phyloP scores from a whole-genome alignment of 2,113 vertebrate genomes.

The Colaptes auratus region DNA sequence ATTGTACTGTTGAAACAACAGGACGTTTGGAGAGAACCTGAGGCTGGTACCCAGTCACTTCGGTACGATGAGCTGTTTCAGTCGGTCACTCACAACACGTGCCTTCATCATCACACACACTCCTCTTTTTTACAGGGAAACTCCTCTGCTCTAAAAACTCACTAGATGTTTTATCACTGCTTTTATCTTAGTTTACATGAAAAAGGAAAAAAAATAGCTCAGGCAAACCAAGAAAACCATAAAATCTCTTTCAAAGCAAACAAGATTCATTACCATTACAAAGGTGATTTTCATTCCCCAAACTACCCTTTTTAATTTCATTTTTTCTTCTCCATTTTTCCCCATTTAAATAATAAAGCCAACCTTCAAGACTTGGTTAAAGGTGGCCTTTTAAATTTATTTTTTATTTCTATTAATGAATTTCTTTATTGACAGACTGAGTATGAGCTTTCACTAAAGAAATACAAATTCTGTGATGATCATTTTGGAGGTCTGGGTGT shows the following conservation, averaged over 20 bases:
- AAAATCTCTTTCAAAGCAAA: background rate
- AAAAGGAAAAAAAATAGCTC: background rate
- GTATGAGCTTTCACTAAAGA: background rate
- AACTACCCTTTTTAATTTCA: background rate
- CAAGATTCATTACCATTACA: background rate
- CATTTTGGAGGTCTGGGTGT: background rate
- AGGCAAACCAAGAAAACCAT: background rate
- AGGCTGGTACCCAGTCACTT: background rate
- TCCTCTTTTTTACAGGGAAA: background rate
- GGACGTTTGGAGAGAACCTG: background rate
- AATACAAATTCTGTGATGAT: background rate
- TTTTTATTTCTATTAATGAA: too few relatives aligned
- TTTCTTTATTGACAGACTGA: background rate
- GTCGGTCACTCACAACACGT: rapidly evolving
- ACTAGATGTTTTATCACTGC: background rate
- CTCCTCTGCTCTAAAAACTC: background rate
- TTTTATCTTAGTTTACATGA: background rate
- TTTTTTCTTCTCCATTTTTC: too few relatives aligned
- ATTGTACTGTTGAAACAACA: background rate
- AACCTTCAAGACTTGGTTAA: background rate
- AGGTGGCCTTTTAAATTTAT: too few relatives aligned
- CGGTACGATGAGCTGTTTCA: background rate
- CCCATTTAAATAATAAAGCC: background rate
- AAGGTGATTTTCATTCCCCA: background rate
- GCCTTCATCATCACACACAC: background rate